Conservation (phyloP, 1,140 invertebrate species). For the Drosophila triauraria region DNA sequence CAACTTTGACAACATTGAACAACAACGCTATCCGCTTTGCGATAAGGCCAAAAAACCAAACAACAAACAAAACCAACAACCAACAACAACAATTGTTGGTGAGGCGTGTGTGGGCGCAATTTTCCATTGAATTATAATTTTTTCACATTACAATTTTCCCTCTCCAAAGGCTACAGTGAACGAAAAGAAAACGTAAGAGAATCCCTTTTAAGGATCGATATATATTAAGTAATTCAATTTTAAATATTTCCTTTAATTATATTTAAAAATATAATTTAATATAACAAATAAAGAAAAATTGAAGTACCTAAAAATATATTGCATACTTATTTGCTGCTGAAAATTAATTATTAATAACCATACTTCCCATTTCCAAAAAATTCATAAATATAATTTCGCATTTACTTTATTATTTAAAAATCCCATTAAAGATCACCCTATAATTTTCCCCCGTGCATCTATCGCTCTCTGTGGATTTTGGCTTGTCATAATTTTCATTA, state of each 20-base stretch:
- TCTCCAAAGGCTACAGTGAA: conserved; percentile 17
- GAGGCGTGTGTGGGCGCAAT: conserved; percentile 81
- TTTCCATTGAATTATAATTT: conserved; percentile 84
- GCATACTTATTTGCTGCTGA: background rate
- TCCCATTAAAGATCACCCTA: background rate
- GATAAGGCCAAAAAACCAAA: conserved; percentile 51
- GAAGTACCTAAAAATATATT: background rate
- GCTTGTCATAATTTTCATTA: conserved; percentile 84
- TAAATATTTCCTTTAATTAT: background rate
- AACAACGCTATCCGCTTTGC: conserved; percentile 75
- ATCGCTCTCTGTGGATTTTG: conserved; percentile 51
- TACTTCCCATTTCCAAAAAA: no score
- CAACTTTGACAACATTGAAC: conserved; percentile 47
- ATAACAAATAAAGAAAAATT: no score
- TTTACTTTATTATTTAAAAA: no score
- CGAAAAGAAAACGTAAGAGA: background rate
- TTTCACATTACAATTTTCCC: conserved; percentile 57
- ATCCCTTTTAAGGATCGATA: no score
- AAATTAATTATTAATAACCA: background rate
- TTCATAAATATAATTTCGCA: no score
- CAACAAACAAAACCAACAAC: conserved; percentile 41
- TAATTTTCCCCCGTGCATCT: conserved; percentile 6
- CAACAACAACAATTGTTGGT: conserved; percentile 56
- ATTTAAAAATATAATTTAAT: no score
- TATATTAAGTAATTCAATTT: background rate